Conservation (phyloP, 2,797 vertebrate species). For the Ficedula albicollis region DNA sequence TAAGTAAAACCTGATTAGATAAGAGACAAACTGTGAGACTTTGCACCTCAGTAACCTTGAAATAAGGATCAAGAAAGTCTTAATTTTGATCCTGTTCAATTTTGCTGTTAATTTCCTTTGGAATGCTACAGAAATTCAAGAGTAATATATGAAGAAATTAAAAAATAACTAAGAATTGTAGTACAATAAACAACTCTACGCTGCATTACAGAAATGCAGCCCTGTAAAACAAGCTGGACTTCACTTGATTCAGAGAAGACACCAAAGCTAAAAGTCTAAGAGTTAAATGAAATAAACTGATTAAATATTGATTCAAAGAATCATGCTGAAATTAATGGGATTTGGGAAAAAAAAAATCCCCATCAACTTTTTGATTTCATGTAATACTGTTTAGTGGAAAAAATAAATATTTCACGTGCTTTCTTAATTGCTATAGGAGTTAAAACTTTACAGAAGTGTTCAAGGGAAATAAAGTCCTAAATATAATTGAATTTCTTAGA, state of each 20-base stretch:
- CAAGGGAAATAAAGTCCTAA: neutral
- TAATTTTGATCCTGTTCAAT: neutral
- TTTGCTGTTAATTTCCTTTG: neutral
- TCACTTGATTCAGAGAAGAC: neutral
- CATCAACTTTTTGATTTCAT: neutral
- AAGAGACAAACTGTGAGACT: neutral
- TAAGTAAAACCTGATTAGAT: neutral
- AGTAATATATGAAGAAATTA: neutral
- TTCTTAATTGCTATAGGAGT: neutral
- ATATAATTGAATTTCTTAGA: neutral
- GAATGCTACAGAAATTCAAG: neutral
- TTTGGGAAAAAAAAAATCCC: neutral
- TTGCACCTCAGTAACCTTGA: neutral
- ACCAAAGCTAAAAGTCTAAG: neutral
- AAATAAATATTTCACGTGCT: neutral
- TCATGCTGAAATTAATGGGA: neutral
- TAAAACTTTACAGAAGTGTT: neutral
- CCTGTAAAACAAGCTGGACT: neutral
- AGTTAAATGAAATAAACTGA: neutral
- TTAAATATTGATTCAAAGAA: neutral
- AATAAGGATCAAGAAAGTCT: neutral
- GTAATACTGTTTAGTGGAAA: neutral
- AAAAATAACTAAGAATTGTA: neutral
- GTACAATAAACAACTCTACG: neutral
- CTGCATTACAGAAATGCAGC: neutral